Evolutionary conservation across 2,888 invertebrate species (phyloP), one percentile per base, ranked within the genome.

Genomic region (Amphipoea lucens): DNA sequence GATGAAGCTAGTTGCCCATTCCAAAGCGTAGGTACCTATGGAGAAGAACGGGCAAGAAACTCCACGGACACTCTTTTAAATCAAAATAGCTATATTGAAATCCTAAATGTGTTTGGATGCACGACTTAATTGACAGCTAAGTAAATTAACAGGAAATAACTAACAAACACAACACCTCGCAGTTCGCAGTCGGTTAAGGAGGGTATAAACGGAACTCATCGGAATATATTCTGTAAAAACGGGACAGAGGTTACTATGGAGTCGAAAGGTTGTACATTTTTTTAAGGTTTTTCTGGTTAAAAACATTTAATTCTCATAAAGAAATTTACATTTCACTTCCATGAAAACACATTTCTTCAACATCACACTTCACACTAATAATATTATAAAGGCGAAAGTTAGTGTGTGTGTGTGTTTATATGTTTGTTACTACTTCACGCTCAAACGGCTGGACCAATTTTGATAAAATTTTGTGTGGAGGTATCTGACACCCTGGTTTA

Each of bases 211-310:
- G 93, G 92, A 94, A 95, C 94, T 94, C 95, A 95, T 95, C 95
- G 95, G 94, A 90, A 96, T 95, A 95, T 95, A 95, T 95, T 94
- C 95, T 91, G 92, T 93, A 92, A 94, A 94, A 92, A 94, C 89
- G 69, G 92, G 78, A 92, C 89, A 90, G 62, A 1, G 86, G 51
- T 76, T 76, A 9, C 79, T 36, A 45, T 92, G 84, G 95, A 95
- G 94, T 75, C 5, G 88, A 40, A 14, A 51, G 23, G 17, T 29
- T 60, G 20, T 63, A 2, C 17, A 48, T 29, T 29, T 36, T 20
- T 74, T 51, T 3, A 40, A 4, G 29, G 42, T 29, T 40, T 5
- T 23, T 29, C 29, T 29, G 29, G 29, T 29, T 29, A 29, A 29
- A 29, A 29, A 29, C 29, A 29, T 29, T 29, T 29, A 29, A 29